A percentile compares a stretch with the other conserved stretches of the same genome.
Conservation (phyloP, 1,140 invertebrate genomes). For the Heliconius congener region DNA sequence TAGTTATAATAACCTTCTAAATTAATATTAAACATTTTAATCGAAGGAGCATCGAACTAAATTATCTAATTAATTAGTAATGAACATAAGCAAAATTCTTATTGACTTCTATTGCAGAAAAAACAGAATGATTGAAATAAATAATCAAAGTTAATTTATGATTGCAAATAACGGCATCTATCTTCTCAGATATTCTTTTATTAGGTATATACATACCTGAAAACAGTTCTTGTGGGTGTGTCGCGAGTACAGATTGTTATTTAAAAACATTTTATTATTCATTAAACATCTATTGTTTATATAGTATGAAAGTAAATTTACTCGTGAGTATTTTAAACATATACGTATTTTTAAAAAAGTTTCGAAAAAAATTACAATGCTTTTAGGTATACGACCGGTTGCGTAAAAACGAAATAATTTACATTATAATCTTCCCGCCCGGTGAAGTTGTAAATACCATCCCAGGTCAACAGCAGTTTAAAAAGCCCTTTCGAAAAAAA, state of each 20-base stretch:
- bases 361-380: no score
- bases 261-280: background rate
- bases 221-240: background rate
- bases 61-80: background rate
- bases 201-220: background rate
- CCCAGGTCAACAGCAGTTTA: no score
- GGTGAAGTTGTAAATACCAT: no score
- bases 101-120: background rate
- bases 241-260: background rate
- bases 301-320: background rate
- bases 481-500: no score
- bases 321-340: background rate
- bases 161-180: background rate
- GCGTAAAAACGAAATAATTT: no score
- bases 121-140: background rate
- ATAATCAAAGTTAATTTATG: background rate
- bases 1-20: no score
- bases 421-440: no score
- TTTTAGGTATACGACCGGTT: background rate
- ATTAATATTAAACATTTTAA: no score
- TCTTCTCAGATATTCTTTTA: background rate
- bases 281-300: slow-evolving; percentile 6
- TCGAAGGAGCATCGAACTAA: background rate
- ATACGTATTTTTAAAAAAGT: no score
- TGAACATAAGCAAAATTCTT: background rate